phyloP scores from a whole-genome alignment of 2,797 vertebrate genomes.

The Simalia tracyae region DNA sequence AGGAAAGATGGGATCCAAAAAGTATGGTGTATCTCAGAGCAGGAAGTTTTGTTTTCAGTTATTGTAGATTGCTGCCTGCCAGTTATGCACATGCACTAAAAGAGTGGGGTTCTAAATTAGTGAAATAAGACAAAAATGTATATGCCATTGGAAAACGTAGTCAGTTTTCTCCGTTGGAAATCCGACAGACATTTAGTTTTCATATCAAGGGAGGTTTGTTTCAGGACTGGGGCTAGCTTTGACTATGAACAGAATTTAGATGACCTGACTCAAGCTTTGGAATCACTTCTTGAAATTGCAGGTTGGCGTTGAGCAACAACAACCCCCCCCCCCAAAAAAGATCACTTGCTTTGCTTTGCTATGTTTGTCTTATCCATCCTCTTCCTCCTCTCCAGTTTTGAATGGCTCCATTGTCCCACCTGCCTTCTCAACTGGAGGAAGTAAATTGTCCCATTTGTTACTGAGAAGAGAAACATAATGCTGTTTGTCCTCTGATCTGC shows the following conservation, averaged over 20 bases:
- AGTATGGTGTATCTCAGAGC: neutral
- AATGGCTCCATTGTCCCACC: neutral
- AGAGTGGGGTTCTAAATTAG: neutral
- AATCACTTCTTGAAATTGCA: neutral
- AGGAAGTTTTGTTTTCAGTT: neutral
- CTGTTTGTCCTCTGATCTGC: neutral
- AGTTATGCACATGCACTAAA: neutral
- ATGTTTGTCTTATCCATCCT: neutral
- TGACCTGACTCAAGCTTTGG: neutral
- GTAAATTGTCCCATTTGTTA: neutral
- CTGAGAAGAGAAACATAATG: neutral
- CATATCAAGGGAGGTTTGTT: no score
- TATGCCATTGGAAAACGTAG: neutral
- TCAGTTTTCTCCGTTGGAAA: neutral
- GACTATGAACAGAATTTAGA: neutral
- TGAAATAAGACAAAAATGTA: neutral
- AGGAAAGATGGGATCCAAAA: neutral
- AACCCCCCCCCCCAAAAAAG: neutral
- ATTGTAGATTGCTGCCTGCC: neutral
- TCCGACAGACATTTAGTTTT: neutral
- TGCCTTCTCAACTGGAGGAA: neutral
- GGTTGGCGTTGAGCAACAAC: neutral
- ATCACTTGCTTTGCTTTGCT: neutral
- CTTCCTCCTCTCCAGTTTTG: neutral
- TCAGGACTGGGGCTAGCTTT: neutral